Conservation (phyloP, 1,140 invertebrate species). For the Magallana gigas region DNA sequence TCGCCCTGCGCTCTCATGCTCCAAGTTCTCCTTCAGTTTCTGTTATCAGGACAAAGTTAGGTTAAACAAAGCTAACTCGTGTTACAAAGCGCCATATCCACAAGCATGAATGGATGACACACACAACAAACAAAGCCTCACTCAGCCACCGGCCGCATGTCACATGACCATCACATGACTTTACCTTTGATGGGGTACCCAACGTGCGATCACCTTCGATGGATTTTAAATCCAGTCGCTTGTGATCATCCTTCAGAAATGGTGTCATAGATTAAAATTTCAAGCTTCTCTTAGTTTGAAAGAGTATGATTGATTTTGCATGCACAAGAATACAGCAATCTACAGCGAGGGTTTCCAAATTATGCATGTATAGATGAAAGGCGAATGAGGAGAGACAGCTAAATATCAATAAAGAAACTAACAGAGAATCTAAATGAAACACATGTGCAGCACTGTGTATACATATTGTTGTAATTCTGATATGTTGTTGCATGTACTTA, state of each 20-base stretch:
- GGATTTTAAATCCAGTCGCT: background rate
- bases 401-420: too few relatives aligned
- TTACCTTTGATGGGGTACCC: conserved; percentile 23
- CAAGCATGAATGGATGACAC: background rate
- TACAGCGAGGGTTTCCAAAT: conserved; percentile 1
- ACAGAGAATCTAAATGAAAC: too few relatives aligned
- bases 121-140: background rate
- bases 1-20: background rate
- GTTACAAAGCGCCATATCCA: background rate
- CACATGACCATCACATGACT: conserved; percentile 24
- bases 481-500: background rate
- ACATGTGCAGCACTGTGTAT: too few relatives aligned
- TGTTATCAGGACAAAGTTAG: conserved; percentile 31
- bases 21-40: conserved; percentile 44
- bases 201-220: background rate
- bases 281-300: background rate
- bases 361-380: background rate
- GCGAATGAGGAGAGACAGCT: background rate
- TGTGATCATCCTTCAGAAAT: conserved; percentile 14
- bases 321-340: conserved; percentile 12
- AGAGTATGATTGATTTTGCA: background rate
- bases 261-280: background rate
- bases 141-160: background rate
- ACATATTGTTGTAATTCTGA: background rate
- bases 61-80: conserved; percentile 14